Conservation (phyloP, 35 echinoderm and acorn worm genomes). For the Heliocidaris tuberculata region DNA sequence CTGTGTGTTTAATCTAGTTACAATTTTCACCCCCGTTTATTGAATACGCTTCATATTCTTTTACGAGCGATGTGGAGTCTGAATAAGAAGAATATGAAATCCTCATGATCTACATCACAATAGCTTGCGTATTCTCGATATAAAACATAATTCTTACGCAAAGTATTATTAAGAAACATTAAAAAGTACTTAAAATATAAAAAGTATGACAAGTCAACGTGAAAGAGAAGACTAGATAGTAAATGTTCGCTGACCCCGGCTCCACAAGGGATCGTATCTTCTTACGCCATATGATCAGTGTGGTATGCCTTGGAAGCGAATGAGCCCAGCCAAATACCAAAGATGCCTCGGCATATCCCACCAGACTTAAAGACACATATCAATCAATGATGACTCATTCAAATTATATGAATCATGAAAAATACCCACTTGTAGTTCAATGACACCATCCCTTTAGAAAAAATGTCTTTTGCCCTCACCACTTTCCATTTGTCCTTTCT, state of each 20-base stretch:
- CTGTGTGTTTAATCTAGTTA: background rate
- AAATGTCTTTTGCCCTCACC: no score
- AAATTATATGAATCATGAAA: background rate
- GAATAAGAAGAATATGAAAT: background rate
- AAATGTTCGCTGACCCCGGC: constrained; percentile 7
- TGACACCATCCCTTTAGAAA: no score
- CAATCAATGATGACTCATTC: background rate
- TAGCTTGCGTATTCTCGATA: background rate
- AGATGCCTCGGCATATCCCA: background rate
- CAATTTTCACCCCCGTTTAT: background rate
- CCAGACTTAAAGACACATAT: constrained; percentile 10
- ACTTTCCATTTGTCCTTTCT: no score
- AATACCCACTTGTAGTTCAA: background rate
- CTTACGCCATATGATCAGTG: background rate
- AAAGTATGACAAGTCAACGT: background rate
- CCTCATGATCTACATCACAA: background rate
- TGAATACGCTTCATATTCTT: background rate
- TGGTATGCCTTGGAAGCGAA: background rate
- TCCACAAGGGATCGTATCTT: background rate
- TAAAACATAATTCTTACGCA: background rate
- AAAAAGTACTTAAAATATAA: background rate
- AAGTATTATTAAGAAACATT: no score
- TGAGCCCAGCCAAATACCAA: background rate
- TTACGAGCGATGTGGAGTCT: background rate
- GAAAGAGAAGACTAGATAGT: background rate